Base-by-base conservation (phyloP, 1,140 invertebrate genomes). In the Calephelis nemesis region DNA sequence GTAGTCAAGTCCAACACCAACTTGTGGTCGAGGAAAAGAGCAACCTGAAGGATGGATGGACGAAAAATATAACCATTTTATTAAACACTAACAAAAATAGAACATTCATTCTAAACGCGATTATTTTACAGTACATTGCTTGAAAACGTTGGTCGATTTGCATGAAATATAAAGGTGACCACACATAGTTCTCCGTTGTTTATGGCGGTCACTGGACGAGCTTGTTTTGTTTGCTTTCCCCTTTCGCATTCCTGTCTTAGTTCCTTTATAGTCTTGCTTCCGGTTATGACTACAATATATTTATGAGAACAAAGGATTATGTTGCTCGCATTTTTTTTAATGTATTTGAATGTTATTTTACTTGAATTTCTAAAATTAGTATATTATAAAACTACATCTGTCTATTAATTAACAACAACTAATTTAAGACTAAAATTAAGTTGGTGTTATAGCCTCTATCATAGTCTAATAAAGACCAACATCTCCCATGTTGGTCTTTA, bases 91-190 rank as follows among this genome's bases (percentile, higher is more conserved):
- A 78, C 10, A 49, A 50, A 50, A 13, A n/a, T 50, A 15, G 12
- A 13, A n/a, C 13, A 15, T 54, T 54, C 50, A 54, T 54, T 19
- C 4, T 10, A 54, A 67, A 68, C 19, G 60, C 62, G 68, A 70
- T 54, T 54, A 54, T 54, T 54, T 71, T 74, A 73, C 78, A 75
- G 82, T 82, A 81, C 78, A 75, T 81, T 85, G 50, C 76, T 78
- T 76, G 74, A 78, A 76, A 71, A 74, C 70, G 71, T 69, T 58
- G 71, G 72, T 64, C 74, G 83, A 91, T 91, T 91, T 89, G 87
- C 88, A 91, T 91, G 87, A 91, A 87, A 91, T 89, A 91, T 91
- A 91, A 91, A 89, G 88, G 88, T 88, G 83, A 83, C 84, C 85
- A 84, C 84, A 80, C 84, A 90, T 87, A 90, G 86, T 90, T 87